Conservation (phyloP, 64 coral and sea anemone species). For the Dendrophyllia cribrosa region DNA sequence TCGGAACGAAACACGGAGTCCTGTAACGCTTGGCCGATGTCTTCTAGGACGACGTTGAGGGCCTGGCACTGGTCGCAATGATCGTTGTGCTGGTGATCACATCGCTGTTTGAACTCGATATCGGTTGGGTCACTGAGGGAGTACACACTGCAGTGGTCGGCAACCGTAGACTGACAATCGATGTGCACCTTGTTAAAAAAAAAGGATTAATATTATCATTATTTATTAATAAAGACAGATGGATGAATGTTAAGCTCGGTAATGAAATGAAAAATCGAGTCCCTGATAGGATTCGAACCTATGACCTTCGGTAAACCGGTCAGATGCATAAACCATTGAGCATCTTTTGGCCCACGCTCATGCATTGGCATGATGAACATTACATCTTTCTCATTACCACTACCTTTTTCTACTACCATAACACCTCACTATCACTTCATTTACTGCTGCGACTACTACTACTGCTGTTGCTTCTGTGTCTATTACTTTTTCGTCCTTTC, state of each 20-base stretch:
- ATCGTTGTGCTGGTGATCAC: background rate
- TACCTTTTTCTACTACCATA: too few relatives aligned
- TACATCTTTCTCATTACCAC: too few relatives aligned
- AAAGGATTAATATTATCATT: background rate
- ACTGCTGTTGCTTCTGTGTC: background rate
- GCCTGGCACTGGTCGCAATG: conserved; percentile 20
- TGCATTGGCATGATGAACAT: too few relatives aligned
- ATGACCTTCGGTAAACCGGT: too few relatives aligned
- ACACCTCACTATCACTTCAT: background rate
- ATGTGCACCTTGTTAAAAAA: background rate
- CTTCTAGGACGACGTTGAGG: background rate
- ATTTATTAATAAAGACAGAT: too few relatives aligned
- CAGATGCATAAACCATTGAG: too few relatives aligned
- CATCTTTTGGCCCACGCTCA: too few relatives aligned
- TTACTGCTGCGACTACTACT: background rate
- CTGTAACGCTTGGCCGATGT: background rate
- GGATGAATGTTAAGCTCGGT: too few relatives aligned
- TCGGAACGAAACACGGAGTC: background rate
- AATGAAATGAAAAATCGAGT: too few relatives aligned
- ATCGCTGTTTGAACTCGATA: background rate
- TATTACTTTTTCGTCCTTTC: too few relatives aligned
- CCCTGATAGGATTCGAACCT: too few relatives aligned
- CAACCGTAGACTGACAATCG: background rate
- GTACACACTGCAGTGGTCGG: background rate
- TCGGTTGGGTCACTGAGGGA: conserved; percentile 10